Conservation (phyloP, 1,140 invertebrate genomes). For the Ceratina calcarata region DNA sequence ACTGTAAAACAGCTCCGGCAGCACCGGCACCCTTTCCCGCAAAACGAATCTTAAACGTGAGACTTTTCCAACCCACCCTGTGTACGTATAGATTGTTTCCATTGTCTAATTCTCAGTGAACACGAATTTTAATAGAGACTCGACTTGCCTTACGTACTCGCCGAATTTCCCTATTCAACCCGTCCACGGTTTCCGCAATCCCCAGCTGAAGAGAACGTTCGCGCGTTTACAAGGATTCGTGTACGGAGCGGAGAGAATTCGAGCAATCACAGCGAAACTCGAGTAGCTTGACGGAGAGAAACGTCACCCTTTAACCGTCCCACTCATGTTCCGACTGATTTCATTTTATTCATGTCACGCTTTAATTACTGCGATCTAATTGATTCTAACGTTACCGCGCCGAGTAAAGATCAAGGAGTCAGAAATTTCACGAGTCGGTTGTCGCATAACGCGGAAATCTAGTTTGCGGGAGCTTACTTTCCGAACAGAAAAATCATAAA, state of each 20-base stretch:
- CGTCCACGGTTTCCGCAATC: not conserved
- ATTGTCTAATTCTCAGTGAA: not conserved
- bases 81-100: constrained; percentile 1
- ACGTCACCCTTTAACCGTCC: not conserved
- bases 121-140: not conserved
- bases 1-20: not conserved
- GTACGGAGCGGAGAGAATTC: not conserved
- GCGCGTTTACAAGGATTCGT: not conserved
- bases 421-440: not conserved
- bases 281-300: not conserved
- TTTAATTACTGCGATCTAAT: constrained; percentile 13
- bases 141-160: not conserved
- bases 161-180: not conserved
- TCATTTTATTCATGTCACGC: not conserved
- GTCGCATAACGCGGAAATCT: not conserved
- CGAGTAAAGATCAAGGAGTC: not conserved
- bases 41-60: not conserved
- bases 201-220: not conserved
- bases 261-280: not conserved
- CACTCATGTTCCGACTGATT: not conserved
- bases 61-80: not conserved
- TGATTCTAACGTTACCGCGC: not conserved
- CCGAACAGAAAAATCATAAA: not conserved
- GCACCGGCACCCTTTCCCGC: not conserved
- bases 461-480: not conserved